Evolutionary conservation across 1,140 invertebrate species (phyloP).

Genomic region (Calephelis nemesis): DNA sequence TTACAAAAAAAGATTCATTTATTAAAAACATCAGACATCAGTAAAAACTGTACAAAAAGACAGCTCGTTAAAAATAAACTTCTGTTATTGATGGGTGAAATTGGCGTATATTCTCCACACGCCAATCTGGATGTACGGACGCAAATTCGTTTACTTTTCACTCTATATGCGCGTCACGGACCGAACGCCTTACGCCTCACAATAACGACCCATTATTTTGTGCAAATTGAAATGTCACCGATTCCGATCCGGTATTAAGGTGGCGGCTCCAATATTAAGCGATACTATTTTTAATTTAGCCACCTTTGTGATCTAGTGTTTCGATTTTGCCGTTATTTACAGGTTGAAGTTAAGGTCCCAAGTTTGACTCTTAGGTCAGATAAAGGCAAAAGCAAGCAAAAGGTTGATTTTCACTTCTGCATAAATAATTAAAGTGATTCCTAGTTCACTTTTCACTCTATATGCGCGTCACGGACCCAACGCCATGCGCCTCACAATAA

Average conservation of each 20-base stretch:
- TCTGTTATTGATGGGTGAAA: constrained; percentile 26
- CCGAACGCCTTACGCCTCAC: constrained; percentile 28
- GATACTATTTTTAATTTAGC: too few relatives aligned
- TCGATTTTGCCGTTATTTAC: too few relatives aligned
- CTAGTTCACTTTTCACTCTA: too few relatives aligned
- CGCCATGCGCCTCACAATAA: constrained; percentile 30
- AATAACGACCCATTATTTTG: constrained; percentile 32
- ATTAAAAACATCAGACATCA: too few relatives aligned
- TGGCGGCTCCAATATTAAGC: neutral
- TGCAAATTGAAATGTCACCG: constrained; percentile 29
- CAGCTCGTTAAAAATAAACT: constrained; percentile 23
- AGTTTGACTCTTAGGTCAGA: too few relatives aligned
- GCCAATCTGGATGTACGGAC: constrained; percentile 25
- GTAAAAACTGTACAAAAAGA: neutral
- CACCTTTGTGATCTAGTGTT: too few relatives aligned
- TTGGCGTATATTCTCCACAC: constrained; percentile 31
- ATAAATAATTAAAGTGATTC: too few relatives aligned
- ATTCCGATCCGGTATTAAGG: constrained; percentile 20
- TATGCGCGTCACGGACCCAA: neutral
- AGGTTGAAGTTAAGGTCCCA: too few relatives aligned
- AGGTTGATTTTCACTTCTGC: too few relatives aligned
- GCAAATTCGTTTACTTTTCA: constrained; percentile 32
- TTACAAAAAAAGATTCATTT: too few relatives aligned
- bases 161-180: constrained; percentile 32
- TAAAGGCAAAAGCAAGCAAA: too few relatives aligned